phyloP scores from a whole-genome alignment of 2,113 vertebrate species.

The Rhinichthys klamathensis region DNA sequence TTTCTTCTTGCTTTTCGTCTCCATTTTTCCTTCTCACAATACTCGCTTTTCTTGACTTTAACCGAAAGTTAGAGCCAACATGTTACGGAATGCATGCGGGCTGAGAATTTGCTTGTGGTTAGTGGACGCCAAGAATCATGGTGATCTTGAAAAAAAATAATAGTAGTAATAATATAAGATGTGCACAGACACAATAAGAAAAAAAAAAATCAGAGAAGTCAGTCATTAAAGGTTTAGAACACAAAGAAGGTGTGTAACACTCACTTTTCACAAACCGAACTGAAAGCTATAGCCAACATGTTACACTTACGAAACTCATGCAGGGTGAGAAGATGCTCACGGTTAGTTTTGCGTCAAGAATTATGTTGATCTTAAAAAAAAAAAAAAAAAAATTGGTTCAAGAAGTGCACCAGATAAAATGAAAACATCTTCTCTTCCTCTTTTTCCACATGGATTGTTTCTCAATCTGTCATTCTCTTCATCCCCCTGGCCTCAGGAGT shows the following conservation, averaged over 20 bases:
- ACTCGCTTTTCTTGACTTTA: slow-evolving; percentile 9
- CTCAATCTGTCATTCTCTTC: slow-evolving; percentile 33
- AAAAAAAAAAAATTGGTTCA: not conserved
- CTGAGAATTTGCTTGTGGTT: too few relatives aligned
- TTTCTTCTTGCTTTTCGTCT: slow-evolving; percentile 70
- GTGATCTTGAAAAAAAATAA: not conserved
- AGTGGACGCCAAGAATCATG: not conserved
- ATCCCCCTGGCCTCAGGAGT: slow-evolving; percentile 45
- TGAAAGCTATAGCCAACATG: slow-evolving; percentile 11
- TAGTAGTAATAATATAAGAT: not conserved
- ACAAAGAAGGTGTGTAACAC: not conserved
- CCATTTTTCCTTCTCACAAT: slow-evolving; percentile 17
- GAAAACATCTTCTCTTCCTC: slow-evolving; percentile 31
- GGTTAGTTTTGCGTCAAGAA: not conserved
- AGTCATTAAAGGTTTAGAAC: too few relatives aligned
- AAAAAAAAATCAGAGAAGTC: not conserved
- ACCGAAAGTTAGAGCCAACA: slow-evolving; percentile 10
- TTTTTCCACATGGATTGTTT: slow-evolving; percentile 47
- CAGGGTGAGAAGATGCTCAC: not conserved
- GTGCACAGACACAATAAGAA: slow-evolving; percentile 29
- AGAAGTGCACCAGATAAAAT: slow-evolving; percentile 31
- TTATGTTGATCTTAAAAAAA: not conserved
- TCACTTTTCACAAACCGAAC: not conserved
- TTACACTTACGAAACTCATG: not conserved
- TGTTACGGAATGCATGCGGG: not conserved